Conservation (phyloP, 2,797 vertebrate genomes). For the Cheirogaleus major region DNA sequence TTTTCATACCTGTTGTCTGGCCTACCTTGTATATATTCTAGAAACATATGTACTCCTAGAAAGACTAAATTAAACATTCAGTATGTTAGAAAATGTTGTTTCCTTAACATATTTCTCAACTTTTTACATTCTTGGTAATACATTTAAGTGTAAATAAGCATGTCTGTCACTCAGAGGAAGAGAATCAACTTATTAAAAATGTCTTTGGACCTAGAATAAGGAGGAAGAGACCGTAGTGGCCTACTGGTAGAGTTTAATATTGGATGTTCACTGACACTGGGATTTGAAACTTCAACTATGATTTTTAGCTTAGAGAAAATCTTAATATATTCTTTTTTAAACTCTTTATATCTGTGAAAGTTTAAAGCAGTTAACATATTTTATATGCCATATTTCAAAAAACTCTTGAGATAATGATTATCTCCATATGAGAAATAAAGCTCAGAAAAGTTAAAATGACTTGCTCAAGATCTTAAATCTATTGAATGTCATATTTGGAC, state of each 20-base stretch:
- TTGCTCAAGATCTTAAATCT: neutral
- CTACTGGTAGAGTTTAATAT: neutral
- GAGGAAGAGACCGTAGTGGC: neutral
- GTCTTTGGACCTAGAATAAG: neutral
- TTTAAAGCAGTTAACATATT: neutral
- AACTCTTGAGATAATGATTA: neutral
- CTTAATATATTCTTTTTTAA: neutral
- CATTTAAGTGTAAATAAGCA: neutral
- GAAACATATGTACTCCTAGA: neutral
- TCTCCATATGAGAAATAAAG: neutral
- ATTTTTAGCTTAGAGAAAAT: neutral
- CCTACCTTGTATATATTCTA: neutral
- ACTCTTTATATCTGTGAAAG: neutral
- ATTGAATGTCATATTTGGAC: neutral
- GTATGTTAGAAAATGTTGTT: neutral
- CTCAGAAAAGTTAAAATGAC: neutral
- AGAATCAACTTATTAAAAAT: neutral
- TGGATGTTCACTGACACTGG: neutral
- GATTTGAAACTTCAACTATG: neutral
- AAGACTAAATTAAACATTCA: neutral
- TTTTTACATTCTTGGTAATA: neutral
- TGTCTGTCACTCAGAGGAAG: neutral
- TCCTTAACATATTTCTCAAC: neutral
- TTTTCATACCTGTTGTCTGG: constrained; percentile 26
- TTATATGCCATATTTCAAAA: neutral